phyloP scores from a whole-genome alignment of 2,888 invertebrate species.

The Branchellion lobata region DNA sequence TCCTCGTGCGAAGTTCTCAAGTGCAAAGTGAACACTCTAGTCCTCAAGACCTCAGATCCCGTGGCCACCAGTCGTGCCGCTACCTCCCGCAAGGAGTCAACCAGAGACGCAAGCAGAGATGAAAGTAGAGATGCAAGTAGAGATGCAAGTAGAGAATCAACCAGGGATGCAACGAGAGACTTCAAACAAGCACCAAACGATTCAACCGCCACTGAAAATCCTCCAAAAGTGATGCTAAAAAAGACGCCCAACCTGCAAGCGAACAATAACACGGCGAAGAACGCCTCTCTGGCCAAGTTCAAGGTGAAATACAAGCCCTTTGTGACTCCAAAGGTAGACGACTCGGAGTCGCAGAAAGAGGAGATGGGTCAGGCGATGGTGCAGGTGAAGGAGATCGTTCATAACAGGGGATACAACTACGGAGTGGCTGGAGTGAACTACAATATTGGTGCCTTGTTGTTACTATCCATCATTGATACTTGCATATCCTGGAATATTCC shows the following conservation, averaged over 20 bases:
- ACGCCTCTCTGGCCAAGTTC: neutral
- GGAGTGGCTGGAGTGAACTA: slow-evolving; percentile 55
- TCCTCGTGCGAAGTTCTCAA: neutral
- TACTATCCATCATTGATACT: too few species aligned
- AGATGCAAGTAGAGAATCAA: neutral
- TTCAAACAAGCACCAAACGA: neutral
- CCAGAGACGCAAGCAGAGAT: neutral
- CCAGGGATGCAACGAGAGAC: neutral
- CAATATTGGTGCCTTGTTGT: too few species aligned
- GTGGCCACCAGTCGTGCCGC: neutral
- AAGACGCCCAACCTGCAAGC: neutral
- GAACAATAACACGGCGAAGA: neutral
- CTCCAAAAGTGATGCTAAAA: neutral
- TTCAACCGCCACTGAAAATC: neutral
- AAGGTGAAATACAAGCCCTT: slow-evolving; percentile 43
- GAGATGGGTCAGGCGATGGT: slow-evolving; percentile 36
- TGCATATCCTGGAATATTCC: too few species aligned
- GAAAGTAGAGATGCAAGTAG: neutral
- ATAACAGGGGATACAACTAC: slow-evolving; percentile 58
- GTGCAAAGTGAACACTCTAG: neutral
- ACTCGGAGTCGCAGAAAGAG: neutral
- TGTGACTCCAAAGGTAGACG: neutral
- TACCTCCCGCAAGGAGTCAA: neutral
- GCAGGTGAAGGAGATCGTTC: slow-evolving; percentile 54
- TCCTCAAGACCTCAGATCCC: neutral